Percentiles rank a stretch among this genome's conserved stretches.
Evolutionary conservation across 2,113 vertebrate species (phyloP).

Genomic region (Rhea pennata): DNA sequence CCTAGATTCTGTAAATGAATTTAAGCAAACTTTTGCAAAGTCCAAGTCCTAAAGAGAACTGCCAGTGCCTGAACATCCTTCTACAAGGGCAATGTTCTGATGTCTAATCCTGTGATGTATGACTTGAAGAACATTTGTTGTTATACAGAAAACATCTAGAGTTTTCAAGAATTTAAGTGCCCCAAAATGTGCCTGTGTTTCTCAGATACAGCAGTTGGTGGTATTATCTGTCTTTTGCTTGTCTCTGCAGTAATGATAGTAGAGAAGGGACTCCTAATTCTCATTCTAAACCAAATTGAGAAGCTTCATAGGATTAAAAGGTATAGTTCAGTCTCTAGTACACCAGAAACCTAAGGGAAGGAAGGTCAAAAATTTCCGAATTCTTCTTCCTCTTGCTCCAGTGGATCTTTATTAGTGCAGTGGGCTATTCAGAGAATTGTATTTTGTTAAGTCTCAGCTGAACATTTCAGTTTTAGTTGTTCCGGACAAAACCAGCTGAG

Average conservation of each 20-base stretch:
- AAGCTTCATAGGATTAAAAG: neutral
- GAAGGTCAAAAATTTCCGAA: neutral
- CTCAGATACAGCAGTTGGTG: neutral
- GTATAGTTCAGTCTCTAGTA: neutral
- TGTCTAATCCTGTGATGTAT: neutral
- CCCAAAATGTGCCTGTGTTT: neutral
- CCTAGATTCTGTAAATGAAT: neutral
- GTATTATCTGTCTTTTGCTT: neutral
- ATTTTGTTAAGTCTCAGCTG: neutral
- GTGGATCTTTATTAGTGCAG: neutral
- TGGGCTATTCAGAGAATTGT: fast-evolving
- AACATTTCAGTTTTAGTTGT: neutral
- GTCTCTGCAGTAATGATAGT: neutral
- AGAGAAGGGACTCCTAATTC: neutral
- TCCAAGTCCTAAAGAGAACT: neutral
- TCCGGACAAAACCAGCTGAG: conserved; percentile 16
- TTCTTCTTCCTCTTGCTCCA: neutral
- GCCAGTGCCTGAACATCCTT: neutral
- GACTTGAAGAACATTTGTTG: neutral
- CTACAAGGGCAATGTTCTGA: neutral
- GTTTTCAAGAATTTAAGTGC: neutral
- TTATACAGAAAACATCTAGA: neutral
- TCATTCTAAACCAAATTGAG: neutral
- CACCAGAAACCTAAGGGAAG: neutral
- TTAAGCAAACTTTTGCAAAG: neutral